Evolutionary conservation across 2,113 vertebrate species (phyloP).

Genomic region (Cephalopterus ornatus): DNA sequence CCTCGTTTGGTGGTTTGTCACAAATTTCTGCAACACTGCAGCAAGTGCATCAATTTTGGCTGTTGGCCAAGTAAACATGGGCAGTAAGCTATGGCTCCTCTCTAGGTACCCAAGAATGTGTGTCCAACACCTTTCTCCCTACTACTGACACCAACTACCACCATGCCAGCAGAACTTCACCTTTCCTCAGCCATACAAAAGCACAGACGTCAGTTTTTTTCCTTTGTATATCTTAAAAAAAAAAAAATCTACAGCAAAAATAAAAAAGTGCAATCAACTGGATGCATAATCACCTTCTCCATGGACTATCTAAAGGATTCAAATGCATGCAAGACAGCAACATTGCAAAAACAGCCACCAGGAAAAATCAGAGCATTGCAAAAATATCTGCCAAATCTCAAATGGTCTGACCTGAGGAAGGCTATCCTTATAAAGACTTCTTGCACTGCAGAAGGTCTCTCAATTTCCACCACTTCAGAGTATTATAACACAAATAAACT

Average conservation of each 20-base stretch:
- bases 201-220: not conserved
- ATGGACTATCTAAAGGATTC: not conserved
- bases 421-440: not conserved
- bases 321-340: fast-evolving
- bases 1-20: not conserved
- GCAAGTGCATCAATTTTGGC: not conserved
- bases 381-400: not conserved
- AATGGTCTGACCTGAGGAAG: not conserved
- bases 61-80: fast-evolving
- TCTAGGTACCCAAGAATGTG: not conserved
- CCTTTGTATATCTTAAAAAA: not conserved
- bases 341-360: not conserved
- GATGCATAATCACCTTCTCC: not conserved
- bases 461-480: not conserved
- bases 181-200: not conserved
- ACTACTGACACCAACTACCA: not conserved
- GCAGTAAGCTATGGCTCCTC: not conserved
- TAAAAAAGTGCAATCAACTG: not conserved
- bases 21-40: not conserved
- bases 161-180: not conserved
- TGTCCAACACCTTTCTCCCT: not conserved
- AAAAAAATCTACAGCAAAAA: not conserved
- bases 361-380: not conserved
- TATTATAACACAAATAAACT: not conserved
- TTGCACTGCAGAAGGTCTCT: not conserved